These are phyloP conservation scores for Barbus barbus DNA, from an alignment of 2,113 vertebrate genomes.

Conservation along the genomic window DNA sequence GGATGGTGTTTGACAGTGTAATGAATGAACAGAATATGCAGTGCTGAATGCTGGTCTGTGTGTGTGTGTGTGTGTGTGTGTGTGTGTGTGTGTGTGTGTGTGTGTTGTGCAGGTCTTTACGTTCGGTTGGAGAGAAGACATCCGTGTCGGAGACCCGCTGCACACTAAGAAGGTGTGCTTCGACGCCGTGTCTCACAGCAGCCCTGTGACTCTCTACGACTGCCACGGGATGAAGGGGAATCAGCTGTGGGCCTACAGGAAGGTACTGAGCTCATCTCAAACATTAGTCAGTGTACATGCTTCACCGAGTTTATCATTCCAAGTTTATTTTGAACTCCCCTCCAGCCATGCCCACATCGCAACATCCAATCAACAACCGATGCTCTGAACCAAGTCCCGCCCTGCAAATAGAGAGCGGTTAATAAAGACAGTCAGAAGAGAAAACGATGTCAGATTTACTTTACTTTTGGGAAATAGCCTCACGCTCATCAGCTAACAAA, in stretches of 20 bases:
- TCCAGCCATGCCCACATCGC: too few species aligned
- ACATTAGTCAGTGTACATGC: too few species aligned
- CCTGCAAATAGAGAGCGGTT: too few species aligned
- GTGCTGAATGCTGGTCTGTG: neutral
- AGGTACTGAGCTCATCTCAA: conserved; percentile 68
- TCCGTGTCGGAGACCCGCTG: conserved; percentile 90
- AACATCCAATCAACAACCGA: too few species aligned
- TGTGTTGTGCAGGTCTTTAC: conserved; percentile 85
- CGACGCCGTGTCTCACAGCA: conserved; percentile 90
- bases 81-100: neutral
- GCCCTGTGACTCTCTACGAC: conserved; percentile 92
- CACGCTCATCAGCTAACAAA: too few species aligned
- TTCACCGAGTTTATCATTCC: too few species aligned
- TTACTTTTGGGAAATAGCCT: too few species aligned
- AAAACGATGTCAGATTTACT: too few species aligned
- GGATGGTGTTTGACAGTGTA: neutral
- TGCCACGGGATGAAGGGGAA: conserved; percentile 98
- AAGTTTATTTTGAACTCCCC: too few species aligned
- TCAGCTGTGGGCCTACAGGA: conserved; percentile 94
- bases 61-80: neutral
- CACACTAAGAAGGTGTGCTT: conserved; percentile 96
- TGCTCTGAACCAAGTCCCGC: too few species aligned
- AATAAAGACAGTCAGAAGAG: too few species aligned
- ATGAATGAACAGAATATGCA: neutral
- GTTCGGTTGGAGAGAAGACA: conserved; percentile 94